Base-by-base conservation (phyloP, 2,113 vertebrate species). In the Climacteris rufus region DNA sequence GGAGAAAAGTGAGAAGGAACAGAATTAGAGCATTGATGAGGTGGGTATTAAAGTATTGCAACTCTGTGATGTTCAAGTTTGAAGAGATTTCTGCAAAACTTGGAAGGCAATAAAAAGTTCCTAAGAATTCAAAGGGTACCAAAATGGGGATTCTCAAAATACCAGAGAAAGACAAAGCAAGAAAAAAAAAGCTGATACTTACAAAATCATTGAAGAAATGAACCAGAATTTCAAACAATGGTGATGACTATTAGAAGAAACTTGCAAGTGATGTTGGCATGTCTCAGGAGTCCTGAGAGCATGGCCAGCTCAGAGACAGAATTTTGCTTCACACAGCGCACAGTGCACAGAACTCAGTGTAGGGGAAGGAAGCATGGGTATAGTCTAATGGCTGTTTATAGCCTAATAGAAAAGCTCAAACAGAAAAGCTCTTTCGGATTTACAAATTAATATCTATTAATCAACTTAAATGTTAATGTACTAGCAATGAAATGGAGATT, bases 401-500 rank as follows among this genome's bases (percentile, higher is more conserved):
- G 24, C 28, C 28, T 69, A 69, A 49, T 10, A 47, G 16, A 56
- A 3, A 9, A 80, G 5, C 7, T 42, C 82, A 39, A 39, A 50
- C 15, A 42, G 23, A 49, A 20, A 70, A 75, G 14, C 5, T 25
- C 40, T 50, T 81, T 63, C 59, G 30, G 25, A 44, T 47, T 27
- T 56, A 47, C 2, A 65, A 87, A 87, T 66, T 54, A 79, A 13
- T 64, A 25, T 15, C 42, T 54, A 57, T 61, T 49, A 61, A 69
- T 91, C 31, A 75, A 31, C 20, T 35, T 92, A 59, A 83, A 76
- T 37, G 15, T 18, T 64, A 63, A 45, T 64, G 11, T 24, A 60
- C 45, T 68, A 79, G 18, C 15, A 75, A 74, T 88, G 85, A 95
- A 97, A 97, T 72, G 69, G 50, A 97, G 93, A 97, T 97, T 94